phyloP scores from a whole-genome alignment of 2,888 invertebrate genomes.

The Drosophila vallismaia region DNA sequence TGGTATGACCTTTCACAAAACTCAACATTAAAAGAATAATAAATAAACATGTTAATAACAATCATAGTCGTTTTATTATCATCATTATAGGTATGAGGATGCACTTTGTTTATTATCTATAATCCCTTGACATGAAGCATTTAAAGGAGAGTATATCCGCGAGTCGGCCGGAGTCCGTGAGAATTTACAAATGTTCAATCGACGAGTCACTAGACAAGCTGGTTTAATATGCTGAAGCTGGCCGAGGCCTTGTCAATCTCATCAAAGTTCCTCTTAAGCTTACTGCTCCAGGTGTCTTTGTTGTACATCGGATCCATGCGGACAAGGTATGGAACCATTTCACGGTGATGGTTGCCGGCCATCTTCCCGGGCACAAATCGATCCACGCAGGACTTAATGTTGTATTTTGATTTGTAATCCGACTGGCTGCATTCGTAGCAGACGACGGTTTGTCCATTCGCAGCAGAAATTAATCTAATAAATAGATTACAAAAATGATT shows the following conservation, averaged over 20 bases:
- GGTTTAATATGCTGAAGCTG: constrained; percentile 71
- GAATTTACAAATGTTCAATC: constrained; percentile 7
- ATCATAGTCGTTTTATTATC: constrained; percentile 47
- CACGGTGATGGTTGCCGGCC: constrained; percentile 18
- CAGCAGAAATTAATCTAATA: constrained; percentile 52
- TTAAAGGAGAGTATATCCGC: constrained; percentile 19
- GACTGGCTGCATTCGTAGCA: constrained; percentile 53
- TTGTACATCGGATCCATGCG: constrained; percentile 54
- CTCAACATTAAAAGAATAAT: constrained; percentile 79
- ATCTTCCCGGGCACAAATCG: constrained; percentile 16
- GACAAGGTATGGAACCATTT: constrained; percentile 37
- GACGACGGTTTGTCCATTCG: constrained; percentile 50
- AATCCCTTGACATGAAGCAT: constrained; percentile 70
- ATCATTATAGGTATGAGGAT: constrained; percentile 31
- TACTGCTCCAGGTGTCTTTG: constrained; percentile 61
- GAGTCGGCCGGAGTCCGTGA: constrained; percentile 14
- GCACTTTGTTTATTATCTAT: constrained; percentile 25
- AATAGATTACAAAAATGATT: background rate
- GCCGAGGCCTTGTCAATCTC: constrained; percentile 73
- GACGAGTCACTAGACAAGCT: constrained; percentile 58
- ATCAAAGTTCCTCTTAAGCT: constrained; percentile 69
- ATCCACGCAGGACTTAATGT: constrained; percentile 37
- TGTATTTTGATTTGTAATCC: constrained; percentile 47
- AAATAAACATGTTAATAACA: constrained; percentile 79
- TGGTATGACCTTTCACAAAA: constrained; percentile 79